Conservation (phyloP, 2,888 invertebrate species). For the Calliphora vomitoria region DNA sequence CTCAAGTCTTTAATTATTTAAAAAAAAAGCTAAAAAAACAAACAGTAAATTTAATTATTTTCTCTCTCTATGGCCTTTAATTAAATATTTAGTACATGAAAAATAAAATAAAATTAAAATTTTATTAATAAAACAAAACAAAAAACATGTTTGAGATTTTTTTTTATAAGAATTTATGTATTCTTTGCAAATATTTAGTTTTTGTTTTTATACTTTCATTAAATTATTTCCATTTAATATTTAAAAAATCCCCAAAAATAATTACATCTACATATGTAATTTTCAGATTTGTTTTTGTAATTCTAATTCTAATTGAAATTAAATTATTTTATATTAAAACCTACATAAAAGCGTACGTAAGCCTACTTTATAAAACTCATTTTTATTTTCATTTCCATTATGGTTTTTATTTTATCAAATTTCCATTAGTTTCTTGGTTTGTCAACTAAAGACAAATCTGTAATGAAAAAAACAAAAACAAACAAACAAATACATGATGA, state of each 20-base stretch:
- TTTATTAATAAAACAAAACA: conserved; percentile 41
- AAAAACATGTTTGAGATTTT: conserved; percentile 40
- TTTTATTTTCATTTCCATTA: background rate
- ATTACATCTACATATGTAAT: background rate
- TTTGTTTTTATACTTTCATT: conserved; percentile 9
- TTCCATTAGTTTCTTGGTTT: conserved; percentile 40
- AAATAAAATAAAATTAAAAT: conserved; percentile 46
- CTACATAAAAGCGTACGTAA: background rate
- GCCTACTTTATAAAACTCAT: background rate
- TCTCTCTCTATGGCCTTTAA: conserved; percentile 64
- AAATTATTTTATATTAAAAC: conserved; percentile 38
- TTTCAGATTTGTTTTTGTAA: conserved; percentile 28
- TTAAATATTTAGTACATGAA: conserved; percentile 52
- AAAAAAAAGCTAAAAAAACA: conserved; percentile 23
- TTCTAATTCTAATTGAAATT: background rate
- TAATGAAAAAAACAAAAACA: conserved; percentile 40
- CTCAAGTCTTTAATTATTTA: conserved; percentile 31
- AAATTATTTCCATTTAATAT: conserved; percentile 45
- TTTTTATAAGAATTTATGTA: background rate
- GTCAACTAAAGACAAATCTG: conserved; percentile 47
- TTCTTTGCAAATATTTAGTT: conserved; percentile 20
- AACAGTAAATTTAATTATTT: conserved; percentile 13
- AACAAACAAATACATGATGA: conserved; percentile 37
- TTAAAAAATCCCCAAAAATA: conserved; percentile 1
- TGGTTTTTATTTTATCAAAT: conserved; percentile 23